These are phyloP conservation scores for Macroramphosus scolopax DNA, from an alignment of 2,797 vertebrate species.

Conservation along the genomic window DNA sequence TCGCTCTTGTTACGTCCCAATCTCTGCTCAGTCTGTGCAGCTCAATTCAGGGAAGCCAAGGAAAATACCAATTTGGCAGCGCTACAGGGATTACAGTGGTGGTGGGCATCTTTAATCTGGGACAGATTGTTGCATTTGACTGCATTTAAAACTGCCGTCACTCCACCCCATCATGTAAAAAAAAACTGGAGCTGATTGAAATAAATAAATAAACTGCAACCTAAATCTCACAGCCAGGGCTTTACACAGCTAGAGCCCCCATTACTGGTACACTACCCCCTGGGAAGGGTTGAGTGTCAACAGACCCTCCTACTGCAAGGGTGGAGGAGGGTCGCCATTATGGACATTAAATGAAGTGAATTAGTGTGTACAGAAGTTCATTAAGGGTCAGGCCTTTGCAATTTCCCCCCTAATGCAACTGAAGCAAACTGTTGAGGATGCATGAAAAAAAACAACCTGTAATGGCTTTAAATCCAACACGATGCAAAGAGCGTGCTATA, in stretches of 20 bases:
- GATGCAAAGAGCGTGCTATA: conserved; percentile 74
- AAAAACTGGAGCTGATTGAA: conserved; percentile 61
- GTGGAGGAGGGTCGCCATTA: conserved; percentile 19
- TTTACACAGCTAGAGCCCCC: conserved; percentile 49
- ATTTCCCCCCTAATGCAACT: neutral
- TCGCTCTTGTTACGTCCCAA: conserved; percentile 15
- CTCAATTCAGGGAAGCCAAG: conserved; percentile 19
- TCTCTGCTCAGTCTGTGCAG: conserved; percentile 20
- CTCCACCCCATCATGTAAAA: conserved; percentile 30
- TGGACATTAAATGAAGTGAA: conserved; percentile 5
- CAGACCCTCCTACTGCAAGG: conserved; percentile 30
- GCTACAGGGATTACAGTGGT: conserved; percentile 65
- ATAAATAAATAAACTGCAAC: conserved; percentile 54
- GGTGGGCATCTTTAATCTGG: conserved; percentile 69
- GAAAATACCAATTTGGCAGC: conserved; percentile 70
- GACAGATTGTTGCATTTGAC: conserved; percentile 67
- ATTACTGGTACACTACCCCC: conserved; percentile 58
- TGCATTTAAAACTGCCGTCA: conserved; percentile 66
- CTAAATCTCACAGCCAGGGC: conserved; percentile 59
- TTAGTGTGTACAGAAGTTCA: neutral
- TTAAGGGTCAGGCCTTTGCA: neutral
- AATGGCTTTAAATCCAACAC: conserved; percentile 14
- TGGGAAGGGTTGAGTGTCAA: conserved; percentile 54
- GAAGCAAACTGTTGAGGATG: neutral
- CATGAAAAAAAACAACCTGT: conserved; percentile 5